A percentile compares a stretch with the other conserved stretches of the same genome.
Evolutionary conservation across 2,797 vertebrate genomes (phyloP).

Genomic region (Bucorvus abyssinicus): DNA sequence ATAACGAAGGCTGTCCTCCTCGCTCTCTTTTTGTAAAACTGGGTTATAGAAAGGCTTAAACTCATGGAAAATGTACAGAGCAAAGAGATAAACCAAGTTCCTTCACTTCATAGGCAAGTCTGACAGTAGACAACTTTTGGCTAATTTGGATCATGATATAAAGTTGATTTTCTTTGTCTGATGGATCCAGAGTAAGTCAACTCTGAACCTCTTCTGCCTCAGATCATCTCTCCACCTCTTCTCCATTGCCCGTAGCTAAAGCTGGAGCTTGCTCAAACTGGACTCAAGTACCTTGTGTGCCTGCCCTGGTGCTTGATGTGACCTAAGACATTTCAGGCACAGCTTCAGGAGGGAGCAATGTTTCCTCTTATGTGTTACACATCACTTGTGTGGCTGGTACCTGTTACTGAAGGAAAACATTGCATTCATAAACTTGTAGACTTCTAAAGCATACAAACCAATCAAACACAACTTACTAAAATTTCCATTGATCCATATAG

Average conservation of each 20-base stretch:
- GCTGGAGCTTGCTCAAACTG: not conserved
- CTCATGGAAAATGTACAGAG: not conserved
- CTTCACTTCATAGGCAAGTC: not conserved
- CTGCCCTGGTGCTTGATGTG: not conserved
- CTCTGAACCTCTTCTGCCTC: not conserved
- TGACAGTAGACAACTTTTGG: not conserved
- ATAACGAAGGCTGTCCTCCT: not conserved
- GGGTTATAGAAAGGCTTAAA: not conserved
- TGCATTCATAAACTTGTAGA: not conserved
- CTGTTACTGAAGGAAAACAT: not conserved
- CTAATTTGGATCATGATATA: not conserved
- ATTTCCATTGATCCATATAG: not conserved
- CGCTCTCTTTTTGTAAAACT: not conserved
- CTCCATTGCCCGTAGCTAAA: not conserved
- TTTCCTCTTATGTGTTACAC: not conserved
- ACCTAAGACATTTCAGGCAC: not conserved
- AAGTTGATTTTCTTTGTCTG: not conserved
- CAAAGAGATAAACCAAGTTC: not conserved
- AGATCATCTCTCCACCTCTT: not conserved
- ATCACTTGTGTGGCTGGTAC: not conserved
- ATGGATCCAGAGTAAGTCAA: not conserved
- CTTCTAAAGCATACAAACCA: not conserved
- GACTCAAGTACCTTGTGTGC: not conserved
- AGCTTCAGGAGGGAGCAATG: not conserved
- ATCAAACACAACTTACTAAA: not conserved